Base-by-base conservation (phyloP, 2,888 invertebrate genomes). In the Nymphalis c-album region DNA sequence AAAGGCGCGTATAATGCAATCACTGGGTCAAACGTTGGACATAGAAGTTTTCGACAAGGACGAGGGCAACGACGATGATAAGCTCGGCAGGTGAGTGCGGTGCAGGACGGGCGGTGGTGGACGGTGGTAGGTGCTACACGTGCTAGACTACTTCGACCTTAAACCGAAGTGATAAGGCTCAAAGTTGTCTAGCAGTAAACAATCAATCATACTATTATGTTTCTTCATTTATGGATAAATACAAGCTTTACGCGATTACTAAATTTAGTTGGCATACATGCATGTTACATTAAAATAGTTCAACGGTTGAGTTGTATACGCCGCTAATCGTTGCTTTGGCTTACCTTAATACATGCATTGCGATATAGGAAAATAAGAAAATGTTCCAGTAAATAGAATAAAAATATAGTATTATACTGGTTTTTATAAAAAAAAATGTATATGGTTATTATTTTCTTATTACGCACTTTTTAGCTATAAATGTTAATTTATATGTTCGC, bases 21-120 rank as follows among this genome's bases (percentile, higher is more conserved):
- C 95, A 86, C 87, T 94, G 88, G 96, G 96, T 76, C 96, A 96
- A 91, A 93, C 93, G 84, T 91, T 96, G 87, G 94, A 95, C 80
- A 88, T 98, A 76, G 95, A 95, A 83, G 91, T 98, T 76, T 95
- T 95, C 93, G 98, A 98, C 94, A 95, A 95, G 87, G 98, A 98
- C 87, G 96, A 97, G 78, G 94, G 94, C 79, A 94, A 95, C 80
- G 95, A 95, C 85, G 97, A 98, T 92, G 98, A 98, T 91, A 94
- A 94, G 80, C 94, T 98, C 77, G 98, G 98, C 92, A 96, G 96
- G 96, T 97, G 94, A 93, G 95, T 88, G 79, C 72, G 76, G 77
- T 77, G 76, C 51, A 66, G 35, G 57, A 7, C 46, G 40, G 17
- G 18, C 20, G 53, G 53, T 62, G 53, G 64, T 31, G 60, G 60